A percentile compares a stretch with the other conserved stretches of the same genome.
These are phyloP conservation scores for Ginglymostoma cirratum DNA, from an alignment of 2,113 vertebrate genomes.

Conservation along the genomic window DNA sequence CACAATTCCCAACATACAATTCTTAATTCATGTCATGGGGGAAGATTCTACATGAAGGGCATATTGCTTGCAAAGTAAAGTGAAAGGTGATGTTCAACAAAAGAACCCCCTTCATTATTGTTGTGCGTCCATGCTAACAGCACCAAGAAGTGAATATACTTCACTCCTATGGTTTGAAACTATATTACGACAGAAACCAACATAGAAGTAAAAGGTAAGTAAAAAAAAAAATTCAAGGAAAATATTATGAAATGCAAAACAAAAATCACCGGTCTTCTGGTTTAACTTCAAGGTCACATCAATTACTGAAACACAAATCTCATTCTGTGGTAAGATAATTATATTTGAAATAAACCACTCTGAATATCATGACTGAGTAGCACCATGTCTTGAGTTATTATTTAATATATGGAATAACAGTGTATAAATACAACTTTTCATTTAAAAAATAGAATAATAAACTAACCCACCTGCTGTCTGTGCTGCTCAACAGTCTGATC, in stretches of 20 bases:
- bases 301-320: neutral
- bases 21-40: neutral
- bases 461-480: conserved; percentile 69
- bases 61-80: neutral
- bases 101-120: neutral
- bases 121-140: neutral
- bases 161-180: neutral
- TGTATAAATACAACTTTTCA: neutral
- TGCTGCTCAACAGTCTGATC: conserved; percentile 78
- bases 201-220: neutral
- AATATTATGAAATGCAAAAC: neutral
- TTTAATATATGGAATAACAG: neutral
- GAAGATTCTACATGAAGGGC: neutral
- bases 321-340: neutral
- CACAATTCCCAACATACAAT: neutral
- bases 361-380: neutral
- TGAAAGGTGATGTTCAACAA: neutral
- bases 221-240: neutral
- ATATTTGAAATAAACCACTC: neutral
- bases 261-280: neutral
- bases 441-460: neutral
- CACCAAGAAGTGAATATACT: neutral
- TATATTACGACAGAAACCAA: neutral
- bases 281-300: neutral
- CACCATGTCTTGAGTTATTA: neutral